Evolutionary conservation across 2,113 vertebrate genomes (phyloP), one percentile per base, ranked within the genome.

Genomic region (Psettodes erumei): DNA sequence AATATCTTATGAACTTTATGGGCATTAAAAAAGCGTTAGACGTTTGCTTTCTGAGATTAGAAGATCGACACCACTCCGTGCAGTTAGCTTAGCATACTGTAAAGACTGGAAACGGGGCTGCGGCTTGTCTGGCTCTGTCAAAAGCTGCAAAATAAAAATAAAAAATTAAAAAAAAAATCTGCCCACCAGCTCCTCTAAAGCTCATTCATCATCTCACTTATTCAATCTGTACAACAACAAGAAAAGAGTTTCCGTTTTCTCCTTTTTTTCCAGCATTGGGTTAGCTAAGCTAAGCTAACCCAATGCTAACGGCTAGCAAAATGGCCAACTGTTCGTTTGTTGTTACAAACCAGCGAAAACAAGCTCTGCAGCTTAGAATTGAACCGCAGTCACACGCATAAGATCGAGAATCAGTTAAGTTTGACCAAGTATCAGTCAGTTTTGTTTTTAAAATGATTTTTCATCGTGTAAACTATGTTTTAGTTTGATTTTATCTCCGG

Each of bases 271-370:
- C 27, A 30, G n/a, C 19, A 18, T 50, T 56, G n/a, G n/a, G n/a
- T n/a, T n/a, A n/a, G n/a, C n/a, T n/a, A n/a, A n/a, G n/a, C n/a
- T 27, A 62, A 40, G 27, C 55, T 71, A 81, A 66, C 12, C 35
- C 6, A 33, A 27, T 13, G 19, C 12, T 40, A 25, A 3, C 9
- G 32, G 6, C 8, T n/a, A n/a, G n/a, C n/a, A n/a, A n/a, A n/a
- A n/a, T n/a, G n/a, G n/a, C n/a, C n/a, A n/a, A n/a, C n/a, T n/a
- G n/a, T n/a, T n/a, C n/a, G n/a, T n/a, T n/a, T n/a, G n/a, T n/a
- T n/a, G n/a, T n/a, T n/a, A n/a, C n/a, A n/a, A n/a, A n/a, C n/a
- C n/a, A n/a, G n/a, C n/a, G n/a, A n/a, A n/a, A n/a, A n/a, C n/a
- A n/a, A n/a, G n/a, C n/a, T n/a, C n/a, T n/a, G n/a, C n/a, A n/a